Conservation (phyloP, 2,797 vertebrate species). For the Crypturellus tataupa region DNA sequence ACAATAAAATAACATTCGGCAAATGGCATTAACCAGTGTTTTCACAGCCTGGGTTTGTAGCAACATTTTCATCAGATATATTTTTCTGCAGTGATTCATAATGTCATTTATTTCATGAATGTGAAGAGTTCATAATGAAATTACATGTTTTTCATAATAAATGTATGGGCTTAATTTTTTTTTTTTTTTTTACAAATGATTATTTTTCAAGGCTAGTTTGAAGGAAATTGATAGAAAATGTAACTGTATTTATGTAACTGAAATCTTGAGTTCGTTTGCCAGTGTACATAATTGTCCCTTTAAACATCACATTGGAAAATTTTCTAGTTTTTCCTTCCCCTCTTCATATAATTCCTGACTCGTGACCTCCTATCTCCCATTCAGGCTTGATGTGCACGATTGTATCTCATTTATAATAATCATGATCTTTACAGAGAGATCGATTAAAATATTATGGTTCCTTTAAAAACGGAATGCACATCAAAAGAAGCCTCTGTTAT, state of each 20-base stretch:
- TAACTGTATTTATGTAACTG: slow-evolving; percentile 53
- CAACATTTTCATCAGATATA: slow-evolving; percentile 58
- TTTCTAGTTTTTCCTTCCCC: slow-evolving; percentile 58
- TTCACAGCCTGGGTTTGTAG: slow-evolving; percentile 59
- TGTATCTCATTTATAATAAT: slow-evolving; percentile 63
- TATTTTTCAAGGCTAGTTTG: slow-evolving; percentile 60
- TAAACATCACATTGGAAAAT: slow-evolving; percentile 51
- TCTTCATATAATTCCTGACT: slow-evolving; percentile 56
- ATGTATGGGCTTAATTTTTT: slow-evolving; percentile 54
- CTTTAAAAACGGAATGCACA: slow-evolving; percentile 61
- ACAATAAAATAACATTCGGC: slow-evolving; percentile 72
- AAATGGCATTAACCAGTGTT: slow-evolving; percentile 76
- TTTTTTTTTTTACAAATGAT: slow-evolving; percentile 47
- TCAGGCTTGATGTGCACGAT: slow-evolving; percentile 51
- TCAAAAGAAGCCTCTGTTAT: slow-evolving; percentile 31
- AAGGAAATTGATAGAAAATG: slow-evolving; percentile 72
- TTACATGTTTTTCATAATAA: slow-evolving; percentile 65
- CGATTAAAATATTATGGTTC: slow-evolving; percentile 70
- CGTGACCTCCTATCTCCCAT: slow-evolving; percentile 57
- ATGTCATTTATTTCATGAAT: slow-evolving; percentile 60
- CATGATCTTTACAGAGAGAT: slow-evolving; percentile 58
- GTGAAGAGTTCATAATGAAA: slow-evolving; percentile 67
- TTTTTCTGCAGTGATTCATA: slow-evolving; percentile 66
- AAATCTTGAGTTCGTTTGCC: slow-evolving; percentile 60
- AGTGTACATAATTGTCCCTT: slow-evolving; percentile 64